Conservation (phyloP, 2,888 invertebrate species). For the Heteromyza rotundicornis region DNA sequence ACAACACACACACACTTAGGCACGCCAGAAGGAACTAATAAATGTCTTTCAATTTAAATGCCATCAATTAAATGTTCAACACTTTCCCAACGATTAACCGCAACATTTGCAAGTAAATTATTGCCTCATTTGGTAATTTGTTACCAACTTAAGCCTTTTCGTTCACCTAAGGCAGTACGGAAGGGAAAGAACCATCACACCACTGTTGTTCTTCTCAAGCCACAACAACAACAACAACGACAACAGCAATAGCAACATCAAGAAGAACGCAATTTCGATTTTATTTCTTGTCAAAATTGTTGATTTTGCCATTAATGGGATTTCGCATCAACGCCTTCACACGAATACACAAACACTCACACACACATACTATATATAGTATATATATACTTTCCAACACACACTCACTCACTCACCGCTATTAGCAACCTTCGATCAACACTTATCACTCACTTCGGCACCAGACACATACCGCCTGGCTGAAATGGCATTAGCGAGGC, state of each 20-base stretch:
- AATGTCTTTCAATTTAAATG: constrained; percentile 3
- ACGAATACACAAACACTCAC: background rate
- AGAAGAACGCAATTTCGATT: too few relatives aligned
- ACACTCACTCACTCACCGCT: background rate
- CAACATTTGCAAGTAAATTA: background rate
- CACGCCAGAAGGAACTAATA: too few relatives aligned
- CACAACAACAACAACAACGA: too few relatives aligned
- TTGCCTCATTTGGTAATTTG: background rate
- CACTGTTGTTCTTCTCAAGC: background rate
- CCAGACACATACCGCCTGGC: background rate
- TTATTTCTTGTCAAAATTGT: constrained; percentile 52
- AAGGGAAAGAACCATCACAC: background rate
- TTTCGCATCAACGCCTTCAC: constrained; percentile 2
- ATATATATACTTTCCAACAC: background rate
- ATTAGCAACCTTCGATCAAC: constrained; percentile 1
- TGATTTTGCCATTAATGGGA: constrained; percentile 36
- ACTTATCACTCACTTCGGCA: background rate
- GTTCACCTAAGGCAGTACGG: background rate
- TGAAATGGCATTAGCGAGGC: background rate
- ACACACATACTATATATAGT: background rate
- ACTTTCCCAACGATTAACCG: background rate
- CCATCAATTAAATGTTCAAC: constrained; percentile 5
- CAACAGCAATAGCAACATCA: too few relatives aligned
- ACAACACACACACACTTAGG: background rate
- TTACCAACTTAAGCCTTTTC: background rate